Evolutionary conservation across 2,888 invertebrate genomes (phyloP).

Genomic region (Rhabditophanes sp.): DNA sequence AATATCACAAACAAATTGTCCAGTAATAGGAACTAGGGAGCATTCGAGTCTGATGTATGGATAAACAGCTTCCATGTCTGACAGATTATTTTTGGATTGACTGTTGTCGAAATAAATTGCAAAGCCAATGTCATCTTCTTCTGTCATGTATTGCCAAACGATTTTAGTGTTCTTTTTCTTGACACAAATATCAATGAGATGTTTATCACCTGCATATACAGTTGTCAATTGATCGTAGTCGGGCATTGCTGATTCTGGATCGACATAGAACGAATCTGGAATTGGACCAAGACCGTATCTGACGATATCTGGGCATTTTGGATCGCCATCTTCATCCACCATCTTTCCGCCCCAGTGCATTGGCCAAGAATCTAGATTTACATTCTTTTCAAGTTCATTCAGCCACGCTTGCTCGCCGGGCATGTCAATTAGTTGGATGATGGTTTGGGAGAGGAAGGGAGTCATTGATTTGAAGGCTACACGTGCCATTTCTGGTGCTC

Average conservation of each 20-base stretch:
- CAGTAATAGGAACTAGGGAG: conserved; percentile 37
- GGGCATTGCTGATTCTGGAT: conserved; percentile 27
- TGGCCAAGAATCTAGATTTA: conserved; percentile 40
- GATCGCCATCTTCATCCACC: conserved; percentile 24
- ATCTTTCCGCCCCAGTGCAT: conserved; percentile 32
- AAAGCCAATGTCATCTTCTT: conserved; percentile 43
- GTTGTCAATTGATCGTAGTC: conserved; percentile 42
- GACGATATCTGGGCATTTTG: conserved; percentile 33
- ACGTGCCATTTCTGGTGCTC: conserved; percentile 42
- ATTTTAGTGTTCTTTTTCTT: conserved; percentile 23
- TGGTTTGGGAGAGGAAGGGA: conserved; percentile 34
- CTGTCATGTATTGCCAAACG: conserved; percentile 42
- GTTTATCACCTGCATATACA: conserved; percentile 43
- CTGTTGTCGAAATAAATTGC: conserved; percentile 29
- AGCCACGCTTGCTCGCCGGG: conserved; percentile 40
- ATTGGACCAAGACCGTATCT: conserved; percentile 40
- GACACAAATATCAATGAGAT: conserved; percentile 37
- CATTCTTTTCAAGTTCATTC: conserved; percentile 30
- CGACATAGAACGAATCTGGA: conserved; percentile 36
- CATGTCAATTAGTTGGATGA: conserved; percentile 39
- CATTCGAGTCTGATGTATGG: conserved; percentile 43
- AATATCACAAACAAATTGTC: conserved; percentile 26
- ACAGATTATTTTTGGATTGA: conserved; percentile 24
- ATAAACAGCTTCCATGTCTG: conserved; percentile 39
- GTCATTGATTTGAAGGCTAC: conserved; percentile 40